Conservation (phyloP, 2,888 invertebrate genomes). For the Eupithecia pulchellata region DNA sequence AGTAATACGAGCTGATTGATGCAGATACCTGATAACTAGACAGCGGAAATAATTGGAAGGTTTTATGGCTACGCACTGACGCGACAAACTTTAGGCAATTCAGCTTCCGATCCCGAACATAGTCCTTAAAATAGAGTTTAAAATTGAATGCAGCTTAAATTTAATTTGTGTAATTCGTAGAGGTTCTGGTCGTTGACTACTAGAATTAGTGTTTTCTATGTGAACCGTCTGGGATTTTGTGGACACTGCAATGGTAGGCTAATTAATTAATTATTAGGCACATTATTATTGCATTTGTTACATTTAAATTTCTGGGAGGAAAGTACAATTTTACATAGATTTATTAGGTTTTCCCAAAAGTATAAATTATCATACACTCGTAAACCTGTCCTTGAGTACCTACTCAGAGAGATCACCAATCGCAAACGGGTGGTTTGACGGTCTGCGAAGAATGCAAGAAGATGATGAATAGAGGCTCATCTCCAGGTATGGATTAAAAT, state of each 20-base stretch:
- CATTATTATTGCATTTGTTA: slow-evolving; percentile 23
- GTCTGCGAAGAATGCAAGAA: too few species aligned
- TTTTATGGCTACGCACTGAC: slow-evolving; percentile 64
- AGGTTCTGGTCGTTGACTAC: slow-evolving; percentile 66
- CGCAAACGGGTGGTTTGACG: too few species aligned
- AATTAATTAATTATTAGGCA: slow-evolving; percentile 54
- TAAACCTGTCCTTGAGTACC: neutral
- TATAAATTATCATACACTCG: neutral
- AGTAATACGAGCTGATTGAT: slow-evolving; percentile 78
- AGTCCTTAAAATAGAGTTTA: slow-evolving; percentile 50
- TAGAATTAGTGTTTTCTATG: slow-evolving; percentile 54
- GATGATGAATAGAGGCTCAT: neutral
- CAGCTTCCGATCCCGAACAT: slow-evolving; percentile 49
- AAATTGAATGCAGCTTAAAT: slow-evolving; percentile 52
- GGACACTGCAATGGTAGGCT: slow-evolving; percentile 53
- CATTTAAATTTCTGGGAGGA: slow-evolving; percentile 15
- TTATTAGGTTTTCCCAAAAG: neutral
- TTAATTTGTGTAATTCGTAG: slow-evolving; percentile 54
- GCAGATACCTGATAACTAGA: slow-evolving; percentile 72
- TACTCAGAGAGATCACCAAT: too few species aligned
- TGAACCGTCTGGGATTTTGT: slow-evolving; percentile 51
- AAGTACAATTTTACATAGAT: neutral
- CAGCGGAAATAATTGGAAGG: slow-evolving; percentile 75
- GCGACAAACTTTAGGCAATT: slow-evolving; percentile 39
- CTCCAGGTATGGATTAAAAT: too few species aligned